These are phyloP conservation scores for Panthera leo DNA, from an alignment of 2,113 vertebrate species.

Conservation along the genomic window DNA sequence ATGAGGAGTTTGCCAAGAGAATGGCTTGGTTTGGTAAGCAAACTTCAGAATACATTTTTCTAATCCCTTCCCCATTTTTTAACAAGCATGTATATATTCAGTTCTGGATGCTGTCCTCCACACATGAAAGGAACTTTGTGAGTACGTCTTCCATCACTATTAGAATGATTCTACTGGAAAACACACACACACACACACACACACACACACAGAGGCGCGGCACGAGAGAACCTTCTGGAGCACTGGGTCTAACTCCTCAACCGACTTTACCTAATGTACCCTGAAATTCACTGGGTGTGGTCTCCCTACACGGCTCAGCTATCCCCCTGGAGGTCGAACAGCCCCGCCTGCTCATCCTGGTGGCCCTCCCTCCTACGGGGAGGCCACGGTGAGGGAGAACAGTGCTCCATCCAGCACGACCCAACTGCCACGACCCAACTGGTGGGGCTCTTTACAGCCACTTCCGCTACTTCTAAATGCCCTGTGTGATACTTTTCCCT, in stretches of 20 bases:
- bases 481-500: neutral
- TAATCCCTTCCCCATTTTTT: neutral
- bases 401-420: neutral
- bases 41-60: neutral
- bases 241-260: neutral
- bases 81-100: neutral
- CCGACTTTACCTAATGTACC: neutral
- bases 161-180: neutral
- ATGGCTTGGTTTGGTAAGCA: neutral
- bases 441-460: neutral
- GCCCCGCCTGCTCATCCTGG: no score
- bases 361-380: neutral
- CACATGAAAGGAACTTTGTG: neutral
- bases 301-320: neutral
- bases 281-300: neutral
- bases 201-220: neutral
- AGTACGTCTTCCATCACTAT: neutral
- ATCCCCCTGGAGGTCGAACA: neutral
- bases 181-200: neutral
- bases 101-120: neutral
- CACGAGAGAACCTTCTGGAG: neutral
- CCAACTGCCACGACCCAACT: neutral
- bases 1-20: neutral
- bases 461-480: neutral
- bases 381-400: no score